A percentile compares a stretch with the other conserved stretches of the same genome.
Evolutionary conservation across 30 jellyfish, hydroid and myxozoan species (phyloP).

Genomic region (Pelagia noctiluca): DNA sequence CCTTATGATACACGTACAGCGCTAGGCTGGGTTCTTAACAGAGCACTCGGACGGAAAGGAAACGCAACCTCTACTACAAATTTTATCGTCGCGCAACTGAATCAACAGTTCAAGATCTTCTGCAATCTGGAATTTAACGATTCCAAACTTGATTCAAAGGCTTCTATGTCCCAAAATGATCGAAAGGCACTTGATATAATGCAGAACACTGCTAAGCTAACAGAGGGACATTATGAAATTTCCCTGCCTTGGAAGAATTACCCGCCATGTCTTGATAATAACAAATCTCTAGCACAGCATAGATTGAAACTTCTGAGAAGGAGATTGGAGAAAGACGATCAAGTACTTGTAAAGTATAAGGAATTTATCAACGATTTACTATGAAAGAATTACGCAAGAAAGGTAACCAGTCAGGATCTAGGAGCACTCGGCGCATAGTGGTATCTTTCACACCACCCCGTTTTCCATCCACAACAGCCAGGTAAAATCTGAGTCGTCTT

Average conservation of each 20-base stretch:
- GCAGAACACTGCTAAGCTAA: conserved; percentile 32
- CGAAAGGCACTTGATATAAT: not conserved
- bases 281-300: conserved; percentile 25
- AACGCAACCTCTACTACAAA: too few relatives aligned
- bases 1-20: not conserved
- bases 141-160: not conserved
- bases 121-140: not conserved
- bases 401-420: not conserved
- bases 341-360: conserved; percentile 6
- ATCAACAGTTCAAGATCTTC: too few relatives aligned
- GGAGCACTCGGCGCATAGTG: conserved; percentile 31
- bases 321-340: conserved; percentile 2
- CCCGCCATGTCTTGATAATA: conserved; percentile 41
- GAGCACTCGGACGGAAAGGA: conserved; percentile 37
- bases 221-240: conserved; percentile 56
- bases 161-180: too few relatives aligned
- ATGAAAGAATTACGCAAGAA: conserved; percentile 27
- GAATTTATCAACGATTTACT: conserved; percentile 12
- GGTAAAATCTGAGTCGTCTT: conserved; percentile 66
- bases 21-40: conserved; percentile 35
- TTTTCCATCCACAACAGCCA: conserved; percentile 70
- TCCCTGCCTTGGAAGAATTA: conserved; percentile 52
- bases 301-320: conserved; percentile 1
- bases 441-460: conserved; percentile 82
- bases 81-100: too few relatives aligned